phyloP scores from a whole-genome alignment of 2,888 invertebrate genomes.

The Synanthedon vespiformis region DNA sequence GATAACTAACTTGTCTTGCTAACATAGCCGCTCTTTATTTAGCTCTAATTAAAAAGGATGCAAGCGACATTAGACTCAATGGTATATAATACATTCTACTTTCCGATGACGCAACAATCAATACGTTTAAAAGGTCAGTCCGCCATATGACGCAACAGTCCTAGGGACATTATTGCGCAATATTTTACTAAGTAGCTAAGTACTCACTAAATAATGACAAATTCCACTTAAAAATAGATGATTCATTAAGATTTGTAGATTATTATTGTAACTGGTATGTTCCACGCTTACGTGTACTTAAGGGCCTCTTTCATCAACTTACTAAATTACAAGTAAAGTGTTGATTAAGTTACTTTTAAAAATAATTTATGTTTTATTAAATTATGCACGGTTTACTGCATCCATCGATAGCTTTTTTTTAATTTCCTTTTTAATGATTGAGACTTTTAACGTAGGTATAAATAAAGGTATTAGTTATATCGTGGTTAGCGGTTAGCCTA shows the following conservation, averaged over 20 bases:
- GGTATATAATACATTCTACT: not conserved
- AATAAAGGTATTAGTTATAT: too few relatives aligned
- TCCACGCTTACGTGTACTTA: not conserved
- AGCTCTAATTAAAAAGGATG: not conserved
- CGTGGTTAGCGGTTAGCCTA: too few relatives aligned
- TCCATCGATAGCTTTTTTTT: too few relatives aligned
- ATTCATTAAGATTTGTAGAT: slow-evolving; percentile 2
- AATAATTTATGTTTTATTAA: too few relatives aligned
- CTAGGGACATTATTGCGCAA: slow-evolving; percentile 52
- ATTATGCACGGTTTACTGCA: too few relatives aligned
- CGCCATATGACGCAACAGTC: slow-evolving; percentile 49
- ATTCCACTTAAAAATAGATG: slow-evolving; percentile 4
- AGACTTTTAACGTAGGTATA: too few relatives aligned
- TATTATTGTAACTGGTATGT: not conserved
- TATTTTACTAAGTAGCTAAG: slow-evolving; percentile 38
- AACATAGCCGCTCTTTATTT: too few relatives aligned
- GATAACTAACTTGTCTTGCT: too few relatives aligned
- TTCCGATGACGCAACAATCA: slow-evolving; percentile 28
- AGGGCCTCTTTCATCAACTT: too few relatives aligned
- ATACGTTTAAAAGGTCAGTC: slow-evolving; percentile 56
- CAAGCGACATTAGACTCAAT: not conserved
- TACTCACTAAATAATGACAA: slow-evolving; percentile 8
- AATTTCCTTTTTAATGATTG: too few relatives aligned
- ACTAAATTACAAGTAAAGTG: too few relatives aligned
- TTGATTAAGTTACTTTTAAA: too few relatives aligned